Evolutionary conservation across 2,797 vertebrate species (phyloP), one percentile per base, ranked within the genome.

Genomic region (Discoglossus pictus): DNA sequence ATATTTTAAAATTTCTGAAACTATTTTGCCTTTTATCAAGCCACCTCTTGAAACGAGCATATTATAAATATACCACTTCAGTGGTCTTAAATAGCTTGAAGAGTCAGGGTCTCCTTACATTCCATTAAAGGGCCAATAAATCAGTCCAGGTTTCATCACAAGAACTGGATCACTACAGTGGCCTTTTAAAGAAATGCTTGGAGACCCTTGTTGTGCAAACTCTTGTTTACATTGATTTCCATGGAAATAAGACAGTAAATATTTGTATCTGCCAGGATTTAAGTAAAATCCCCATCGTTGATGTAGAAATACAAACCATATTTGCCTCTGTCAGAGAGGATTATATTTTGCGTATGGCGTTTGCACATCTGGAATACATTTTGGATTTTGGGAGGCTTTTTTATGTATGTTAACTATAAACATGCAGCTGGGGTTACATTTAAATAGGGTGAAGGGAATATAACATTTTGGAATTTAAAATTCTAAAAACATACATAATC

Each of bases 301-400:
- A 50, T 47, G 44, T 48, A 46, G 44, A 70, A 70, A 70, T 62
- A 70, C 27, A 48, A 62, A 47, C 21, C 66, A 68, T 48, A 36
- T 61, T 6, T 54, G 31, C 27, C 8, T 61, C 42, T 60, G 55
- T 60, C 65, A 63, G 12, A 11, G 35, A 35, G 50, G 58, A 27
- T 51, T 53, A 35, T 8, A 13, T 50, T 7, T n/a, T 5, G 20
- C 16, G 50, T 12, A 31, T 35, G 44, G 9, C 11, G 11, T 24
- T 34, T 15, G 2, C 52, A 63, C 68, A 70, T 63, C 68, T 70
- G 68, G 68, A 43, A 58, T 51, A 23, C 23, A 51, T 70, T 70
- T 31, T 8, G 12, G 21, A 24, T 34, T n/a, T 8, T 51, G 35
- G 27, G 27, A 4, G 8, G 35, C 8, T 27, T 21, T 44, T 52